phyloP scores from a whole-genome alignment of 2,113 vertebrate genomes.

The Malurus alboscapulatus region DNA sequence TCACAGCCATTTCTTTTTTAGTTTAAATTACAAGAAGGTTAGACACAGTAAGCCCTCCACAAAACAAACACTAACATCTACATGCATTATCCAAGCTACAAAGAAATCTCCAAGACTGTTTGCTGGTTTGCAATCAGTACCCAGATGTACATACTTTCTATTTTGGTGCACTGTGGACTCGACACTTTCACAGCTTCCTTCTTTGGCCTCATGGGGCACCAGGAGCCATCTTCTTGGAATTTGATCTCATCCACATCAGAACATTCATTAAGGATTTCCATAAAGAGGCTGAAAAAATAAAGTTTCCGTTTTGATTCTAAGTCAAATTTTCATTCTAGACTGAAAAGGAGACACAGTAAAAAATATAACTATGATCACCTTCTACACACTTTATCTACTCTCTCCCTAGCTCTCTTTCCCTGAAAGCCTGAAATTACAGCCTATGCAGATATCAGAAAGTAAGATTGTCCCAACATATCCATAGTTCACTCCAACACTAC shows the following conservation, averaged over 20 bases:
- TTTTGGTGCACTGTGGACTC: conserved; percentile 80
- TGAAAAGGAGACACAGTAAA: background rate
- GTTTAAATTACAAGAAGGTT: background rate
- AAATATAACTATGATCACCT: background rate
- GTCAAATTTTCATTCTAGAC: background rate
- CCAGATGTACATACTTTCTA: conserved; percentile 82
- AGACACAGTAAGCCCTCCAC: background rate
- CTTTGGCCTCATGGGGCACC: conserved; percentile 98
- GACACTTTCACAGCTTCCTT: conserved; percentile 90
- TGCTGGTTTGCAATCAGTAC: background rate
- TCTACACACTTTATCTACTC: fast-evolving
- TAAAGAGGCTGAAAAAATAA: conserved; percentile 84
- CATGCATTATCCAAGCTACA: background rate
- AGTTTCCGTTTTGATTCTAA: background rate
- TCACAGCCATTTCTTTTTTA: background rate
- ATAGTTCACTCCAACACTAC: too few species aligned
- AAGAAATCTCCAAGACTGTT: background rate
- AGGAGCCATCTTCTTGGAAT: conserved; percentile 95
- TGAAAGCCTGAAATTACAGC: background rate
- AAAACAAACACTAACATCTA: background rate
- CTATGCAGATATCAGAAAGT: background rate
- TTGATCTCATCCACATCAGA: conserved; percentile 97
- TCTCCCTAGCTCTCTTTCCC: background rate
- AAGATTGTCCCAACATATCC: background rate
- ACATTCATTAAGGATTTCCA: conserved; percentile 96